Base-by-base conservation (phyloP, 1,140 invertebrate species). In the Metaphire vulgaris region DNA sequence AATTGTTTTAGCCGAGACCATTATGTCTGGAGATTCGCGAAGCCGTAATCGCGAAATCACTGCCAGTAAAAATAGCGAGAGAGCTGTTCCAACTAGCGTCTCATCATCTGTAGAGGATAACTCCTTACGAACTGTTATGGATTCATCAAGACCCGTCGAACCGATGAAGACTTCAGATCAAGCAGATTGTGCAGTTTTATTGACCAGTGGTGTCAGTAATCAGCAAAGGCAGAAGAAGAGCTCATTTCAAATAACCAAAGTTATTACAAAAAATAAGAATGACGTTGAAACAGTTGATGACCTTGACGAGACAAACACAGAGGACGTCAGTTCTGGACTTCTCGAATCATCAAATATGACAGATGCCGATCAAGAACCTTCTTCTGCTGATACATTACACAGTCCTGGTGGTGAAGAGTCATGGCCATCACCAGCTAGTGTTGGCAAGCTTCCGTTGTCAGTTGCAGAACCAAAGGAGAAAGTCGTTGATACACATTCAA, bases 241-340 rank as follows among this genome's bases (percentile, higher is more conserved):
- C 16, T 73, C 72, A 15, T 73, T 73, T 41, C 72, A 73, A 34
- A 73, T 73, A 34, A 73, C 72, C 14, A 73, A 73, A 41, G 30
- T 69, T 69, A 73, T 73, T 34, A 73, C 33, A 1, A 34, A 34
- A 28, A 73, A 73, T 28, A 21, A n/a, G 26, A 34, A 73, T n/a
- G 72, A 64, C 41, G 72, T 34, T 2, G 72, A 73, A 14, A 41
- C 21, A 21, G 31, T 34, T 15, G 72, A 73, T 28, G 72, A 73
- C 30, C 34, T 73, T 33, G 72, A 73, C 30, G 72, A 73, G 56
- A 73, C 72, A 16, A 73, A 73, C 41, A 73, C 72, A 33, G 72
- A 73, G 41, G 72, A 73, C 34, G n/a, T 73, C 26, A 73, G 72
- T 41, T 56, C 41, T 12, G 41, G 41, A 56, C 41, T 56, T 56